These are phyloP conservation scores for Pelecanus crispus DNA, from an alignment of 2,113 vertebrate genomes.

Conservation along the genomic window DNA sequence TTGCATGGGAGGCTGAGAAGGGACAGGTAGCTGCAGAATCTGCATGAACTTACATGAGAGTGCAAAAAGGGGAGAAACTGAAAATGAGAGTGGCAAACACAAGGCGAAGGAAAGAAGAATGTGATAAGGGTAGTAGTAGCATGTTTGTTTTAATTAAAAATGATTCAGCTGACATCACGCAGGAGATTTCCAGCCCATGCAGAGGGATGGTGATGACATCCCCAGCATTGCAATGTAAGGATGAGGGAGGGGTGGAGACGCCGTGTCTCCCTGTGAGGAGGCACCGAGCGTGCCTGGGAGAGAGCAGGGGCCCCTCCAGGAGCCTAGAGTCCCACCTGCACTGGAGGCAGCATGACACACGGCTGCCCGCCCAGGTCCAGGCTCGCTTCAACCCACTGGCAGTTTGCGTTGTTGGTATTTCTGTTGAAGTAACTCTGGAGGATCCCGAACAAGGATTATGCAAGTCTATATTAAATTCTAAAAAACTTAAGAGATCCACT, in stretches of 20 bases:
- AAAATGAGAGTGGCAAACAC: neutral
- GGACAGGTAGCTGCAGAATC: neutral
- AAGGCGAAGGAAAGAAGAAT: neutral
- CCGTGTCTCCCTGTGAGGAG: neutral
- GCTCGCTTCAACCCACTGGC: neutral
- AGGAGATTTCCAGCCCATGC: neutral
- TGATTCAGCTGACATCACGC: neutral
- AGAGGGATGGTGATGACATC: neutral
- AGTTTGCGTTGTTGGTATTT: neutral
- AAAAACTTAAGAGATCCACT: neutral
- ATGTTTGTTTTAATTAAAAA: neutral
- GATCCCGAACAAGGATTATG: neutral
- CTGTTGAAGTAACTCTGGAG: neutral
- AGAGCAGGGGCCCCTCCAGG: neutral
- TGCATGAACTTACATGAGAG: neutral
- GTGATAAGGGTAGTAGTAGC: neutral
- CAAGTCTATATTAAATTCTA: neutral
- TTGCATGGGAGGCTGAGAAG: neutral
- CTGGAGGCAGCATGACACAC: constrained; percentile 18
- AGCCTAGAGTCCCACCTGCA: neutral
- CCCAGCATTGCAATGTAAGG: neutral
- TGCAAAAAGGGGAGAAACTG: neutral
- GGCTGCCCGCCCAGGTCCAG: neutral
- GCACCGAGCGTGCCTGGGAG: neutral
- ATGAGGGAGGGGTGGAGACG: neutral